Base-by-base conservation (phyloP, 2,888 invertebrate species). In the Lobophora halterata region DNA sequence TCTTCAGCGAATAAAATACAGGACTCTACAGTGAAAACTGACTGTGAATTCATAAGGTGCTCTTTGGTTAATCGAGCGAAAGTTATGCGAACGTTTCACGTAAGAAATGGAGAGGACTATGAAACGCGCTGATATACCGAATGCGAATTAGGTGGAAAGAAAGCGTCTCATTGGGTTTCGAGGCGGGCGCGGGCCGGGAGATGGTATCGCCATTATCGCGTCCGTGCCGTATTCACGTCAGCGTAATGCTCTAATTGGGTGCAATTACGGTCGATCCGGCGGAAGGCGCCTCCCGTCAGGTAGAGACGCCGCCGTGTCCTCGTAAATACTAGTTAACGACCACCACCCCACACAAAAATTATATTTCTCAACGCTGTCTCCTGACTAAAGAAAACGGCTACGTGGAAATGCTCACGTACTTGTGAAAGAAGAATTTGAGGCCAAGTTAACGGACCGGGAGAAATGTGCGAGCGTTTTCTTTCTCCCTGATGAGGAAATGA, bases 191-290 rank as follows among this genome's bases (percentile, higher is more conserved):
- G 55, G 49, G 54, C 55, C 60, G 51, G 61, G 60, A 66, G 83
- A 85, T 86, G 79, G 74, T 78, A 82, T 83, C 82, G 65, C 78
- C 71, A 77, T 82, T 83, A 83, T 77, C 76, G 77, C 80, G 75
- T 71, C 75, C 75, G 76, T 73, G 78, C 78, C 78, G 74, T 79
- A 83, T 85, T 82, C 81, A 80, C 81, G 85, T 87, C 85, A 86
- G 86, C 86, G 79, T 85, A 81, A 87, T 82, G 79, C 75, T 82
- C 82, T 87, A 87, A 87, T 87, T 87, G 86, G 82, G 75, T 73
- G 74, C 82, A 86, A 86, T 87, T 86, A 87, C 80, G 72, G 65
- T 63, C 76, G 77, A 79, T 76, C 79, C 74, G 72, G 71, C 66
- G 74, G 77, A 79, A 78, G 78, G 74, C 74, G 57, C 71, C 75